Conservation (phyloP, 2,113 vertebrate genomes). For the Seriola quinqueradiata region DNA sequence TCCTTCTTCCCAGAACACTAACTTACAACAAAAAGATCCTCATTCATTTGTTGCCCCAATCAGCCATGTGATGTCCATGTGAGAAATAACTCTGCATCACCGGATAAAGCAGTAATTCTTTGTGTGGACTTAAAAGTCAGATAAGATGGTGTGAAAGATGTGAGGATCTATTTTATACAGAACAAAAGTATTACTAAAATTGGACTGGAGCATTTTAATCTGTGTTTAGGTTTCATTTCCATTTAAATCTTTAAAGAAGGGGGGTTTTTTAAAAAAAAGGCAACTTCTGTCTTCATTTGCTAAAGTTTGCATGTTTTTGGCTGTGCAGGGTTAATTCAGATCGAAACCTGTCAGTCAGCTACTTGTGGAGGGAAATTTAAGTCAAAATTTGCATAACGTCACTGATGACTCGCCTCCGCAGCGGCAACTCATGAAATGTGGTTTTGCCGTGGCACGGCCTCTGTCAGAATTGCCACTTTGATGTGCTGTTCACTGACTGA, state of each 20-base stretch:
- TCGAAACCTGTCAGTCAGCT: background rate
- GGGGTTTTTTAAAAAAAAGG: background rate
- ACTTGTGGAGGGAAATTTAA: background rate
- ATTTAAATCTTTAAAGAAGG: background rate
- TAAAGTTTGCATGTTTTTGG: background rate
- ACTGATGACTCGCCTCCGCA: background rate
- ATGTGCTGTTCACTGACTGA: background rate
- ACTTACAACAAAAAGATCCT: constrained; percentile 22
- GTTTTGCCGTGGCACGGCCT: background rate
- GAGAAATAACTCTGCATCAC: constrained; percentile 24
- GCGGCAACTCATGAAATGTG: background rate
- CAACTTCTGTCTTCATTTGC: background rate
- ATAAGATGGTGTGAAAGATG: background rate
- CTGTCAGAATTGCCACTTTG: background rate
- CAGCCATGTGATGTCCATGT: constrained; percentile 58
- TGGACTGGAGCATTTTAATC: too few relatives aligned
- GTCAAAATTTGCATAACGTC: too few relatives aligned
- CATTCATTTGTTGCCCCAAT: constrained; percentile 29
- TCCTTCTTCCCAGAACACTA: background rate
- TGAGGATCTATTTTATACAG: background rate
- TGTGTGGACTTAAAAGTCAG: background rate
- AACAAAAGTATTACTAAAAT: background rate
- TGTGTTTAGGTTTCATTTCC: too few relatives aligned
- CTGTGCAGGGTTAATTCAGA: background rate
- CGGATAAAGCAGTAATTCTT: background rate